Evolutionary conservation across 2,797 vertebrate species (phyloP), one percentile per base, ranked within the genome.

Genomic region (Rhinogobio ventralis): DNA sequence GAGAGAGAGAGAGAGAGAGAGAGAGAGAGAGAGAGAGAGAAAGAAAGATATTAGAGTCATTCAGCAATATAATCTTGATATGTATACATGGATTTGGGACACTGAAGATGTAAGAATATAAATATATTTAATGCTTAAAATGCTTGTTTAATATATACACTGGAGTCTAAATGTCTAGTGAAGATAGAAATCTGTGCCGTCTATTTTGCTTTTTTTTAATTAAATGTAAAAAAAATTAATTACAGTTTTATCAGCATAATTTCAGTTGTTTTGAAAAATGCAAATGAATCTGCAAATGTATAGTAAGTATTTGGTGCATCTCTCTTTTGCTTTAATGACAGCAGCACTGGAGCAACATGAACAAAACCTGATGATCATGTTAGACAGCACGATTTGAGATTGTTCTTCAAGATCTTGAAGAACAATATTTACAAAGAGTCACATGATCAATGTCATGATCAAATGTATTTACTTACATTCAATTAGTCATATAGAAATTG

Each of bases 1-100:
- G 8, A 53, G 66, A 74, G 20, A 62, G 19, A 64, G 14, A 60
- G 67, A n/a, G 45, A 83, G 15, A 46, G 69, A 73, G 20, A 62
- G 19, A 67, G 11, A 55, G 66, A 23, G 60, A 19, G 17, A n/a
- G n/a, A n/a, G n/a, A n/a, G n/a, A n/a, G n/a, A n/a, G n/a, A n/a
- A n/a, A n/a, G n/a, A n/a, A n/a, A n/a, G 3, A 36, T 36, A 55
- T 76, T 20, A 75, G 20, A 13, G 20, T 76, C 51, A 76, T 55
- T 55, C 11, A 5, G 49, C 51, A 57, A 55, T 39, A 9, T n/a
- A n/a, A 39, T 42, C 19, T 13, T 5, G 2, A 68, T 36, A 68
- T n/a, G 1, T 7, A n/a, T 69, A 11, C 20, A 45, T 69, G n/a
- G n/a, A 72, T 73, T 30, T 49, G 10, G 28, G 30, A 33, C 28